A percentile compares a stretch with the other conserved stretches of the same genome.
phyloP scores from a whole-genome alignment of 64 coral and sea anemone genomes.

The Anthopleura sola region DNA sequence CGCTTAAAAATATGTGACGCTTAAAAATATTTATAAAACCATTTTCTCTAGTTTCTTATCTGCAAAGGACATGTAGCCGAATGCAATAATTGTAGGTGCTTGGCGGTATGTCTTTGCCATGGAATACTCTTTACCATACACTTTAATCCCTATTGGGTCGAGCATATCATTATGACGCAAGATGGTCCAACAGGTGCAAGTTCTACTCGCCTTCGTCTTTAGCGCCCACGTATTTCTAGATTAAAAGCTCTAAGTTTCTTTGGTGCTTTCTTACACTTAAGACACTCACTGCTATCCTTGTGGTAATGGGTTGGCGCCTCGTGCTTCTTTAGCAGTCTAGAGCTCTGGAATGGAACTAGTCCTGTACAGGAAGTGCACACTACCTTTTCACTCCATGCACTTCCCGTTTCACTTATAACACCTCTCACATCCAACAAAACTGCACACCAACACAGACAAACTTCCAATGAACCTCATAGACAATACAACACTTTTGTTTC shows the following conservation, averaged over 20 bases:
- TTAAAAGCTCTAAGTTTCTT: slow-evolving; percentile 6
- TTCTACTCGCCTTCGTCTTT: neutral
- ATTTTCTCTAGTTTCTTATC: neutral
- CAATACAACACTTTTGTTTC: neutral
- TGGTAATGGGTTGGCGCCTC: neutral
- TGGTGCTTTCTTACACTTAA: neutral
- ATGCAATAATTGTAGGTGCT: neutral
- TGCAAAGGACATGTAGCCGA: neutral
- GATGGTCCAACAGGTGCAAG: neutral
- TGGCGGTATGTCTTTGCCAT: neutral
- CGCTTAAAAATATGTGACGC: neutral
- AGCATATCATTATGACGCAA: neutral
- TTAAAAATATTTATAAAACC: neutral
- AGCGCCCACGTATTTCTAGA: neutral
- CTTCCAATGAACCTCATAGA: neutral
- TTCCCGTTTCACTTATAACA: too few relatives aligned
- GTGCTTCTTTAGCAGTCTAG: neutral
- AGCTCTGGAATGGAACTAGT: neutral
- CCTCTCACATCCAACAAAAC: neutral
- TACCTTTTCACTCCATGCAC: neutral
- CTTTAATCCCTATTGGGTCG: neutral
- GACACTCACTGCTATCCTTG: neutral
- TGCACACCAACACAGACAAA: neutral
- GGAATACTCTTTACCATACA: neutral
- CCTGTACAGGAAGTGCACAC: too few relatives aligned